phyloP scores from a whole-genome alignment of 2,888 invertebrate genomes.

The Carcina quercana region DNA sequence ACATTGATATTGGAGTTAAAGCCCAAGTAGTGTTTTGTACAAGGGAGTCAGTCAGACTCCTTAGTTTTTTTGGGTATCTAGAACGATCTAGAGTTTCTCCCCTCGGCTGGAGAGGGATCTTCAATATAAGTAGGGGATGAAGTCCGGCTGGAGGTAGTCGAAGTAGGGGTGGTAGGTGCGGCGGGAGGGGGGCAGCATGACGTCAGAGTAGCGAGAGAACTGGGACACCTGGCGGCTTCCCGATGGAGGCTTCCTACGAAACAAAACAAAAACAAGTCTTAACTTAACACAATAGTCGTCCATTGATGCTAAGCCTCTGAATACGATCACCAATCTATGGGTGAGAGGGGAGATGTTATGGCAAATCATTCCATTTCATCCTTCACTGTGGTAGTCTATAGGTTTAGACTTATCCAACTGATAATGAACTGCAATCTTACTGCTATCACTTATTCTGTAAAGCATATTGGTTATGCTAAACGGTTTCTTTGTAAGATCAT shows the following conservation, averaged over 20 bases:
- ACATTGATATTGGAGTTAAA: constrained; percentile 44
- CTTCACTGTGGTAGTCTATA: too few relatives aligned
- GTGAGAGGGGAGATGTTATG: too few relatives aligned
- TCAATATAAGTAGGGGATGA: constrained; percentile 54
- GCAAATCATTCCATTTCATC: too few relatives aligned
- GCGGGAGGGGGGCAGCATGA: constrained; percentile 54
- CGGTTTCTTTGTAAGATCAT: too few relatives aligned
- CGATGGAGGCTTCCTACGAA: constrained; percentile 52
- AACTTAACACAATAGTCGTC: too few relatives aligned
- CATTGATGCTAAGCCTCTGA: too few relatives aligned
- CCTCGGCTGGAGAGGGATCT: constrained; percentile 25
- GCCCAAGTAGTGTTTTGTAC: constrained; percentile 47
- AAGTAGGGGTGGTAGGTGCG: constrained; percentile 54
- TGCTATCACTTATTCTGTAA: too few relatives aligned
- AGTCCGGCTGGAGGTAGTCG: constrained; percentile 51
- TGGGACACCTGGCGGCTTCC: constrained; percentile 63
- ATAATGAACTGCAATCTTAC: too few relatives aligned
- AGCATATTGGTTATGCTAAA: too few relatives aligned
- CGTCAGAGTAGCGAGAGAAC: constrained; percentile 67
- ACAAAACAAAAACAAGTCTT: too few relatives aligned
- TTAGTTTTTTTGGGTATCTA: constrained; percentile 27
- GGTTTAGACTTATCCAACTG: too few relatives aligned
- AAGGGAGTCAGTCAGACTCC: constrained; percentile 34
- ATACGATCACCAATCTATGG: too few relatives aligned
- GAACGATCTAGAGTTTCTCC: constrained; percentile 31